phyloP scores from a whole-genome alignment of 2,888 invertebrate species.

The Disparrhopalites patrizii region DNA sequence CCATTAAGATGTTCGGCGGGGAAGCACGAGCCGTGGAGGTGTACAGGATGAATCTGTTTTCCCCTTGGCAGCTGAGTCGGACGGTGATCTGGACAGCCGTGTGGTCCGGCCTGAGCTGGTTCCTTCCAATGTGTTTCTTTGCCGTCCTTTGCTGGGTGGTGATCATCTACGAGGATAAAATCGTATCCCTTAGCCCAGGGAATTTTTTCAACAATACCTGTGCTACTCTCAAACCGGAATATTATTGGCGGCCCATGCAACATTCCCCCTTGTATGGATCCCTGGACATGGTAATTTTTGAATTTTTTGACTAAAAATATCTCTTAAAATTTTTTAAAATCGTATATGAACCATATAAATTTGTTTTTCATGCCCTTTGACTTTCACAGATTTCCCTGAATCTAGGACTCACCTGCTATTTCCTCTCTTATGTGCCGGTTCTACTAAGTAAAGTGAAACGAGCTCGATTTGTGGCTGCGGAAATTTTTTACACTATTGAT shows the following conservation, averaged over 20 bases:
- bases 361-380: not conserved
- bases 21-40: conserved; percentile 18
- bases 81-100: conserved; percentile 10
- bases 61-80: conserved; percentile 11
- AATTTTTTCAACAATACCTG: not conserved
- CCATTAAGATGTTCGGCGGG: conserved; percentile 35
- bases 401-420: not conserved
- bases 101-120: conserved; percentile 23
- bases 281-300: too few relatives aligned
- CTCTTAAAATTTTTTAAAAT: conserved; percentile 22
- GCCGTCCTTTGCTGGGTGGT: conserved; percentile 17
- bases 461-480: conserved; percentile 18
- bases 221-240: not conserved
- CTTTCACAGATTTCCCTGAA: conserved; percentile 6
- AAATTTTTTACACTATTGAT: conserved; percentile 35
- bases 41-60: conserved; percentile 16
- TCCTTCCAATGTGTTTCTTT: conserved; percentile 12
- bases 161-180: not conserved
- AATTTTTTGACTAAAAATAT: conserved; percentile 18
- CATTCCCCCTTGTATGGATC: too few relatives aligned
- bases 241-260: too few relatives aligned
- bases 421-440: not conserved
- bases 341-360: not conserved
- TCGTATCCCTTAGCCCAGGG: not conserved
- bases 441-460: not conserved